A percentile compares a stretch with the other conserved stretches of the same genome.
Evolutionary conservation across 2,113 vertebrate genomes (phyloP).

Genomic region (Alosa alosa): DNA sequence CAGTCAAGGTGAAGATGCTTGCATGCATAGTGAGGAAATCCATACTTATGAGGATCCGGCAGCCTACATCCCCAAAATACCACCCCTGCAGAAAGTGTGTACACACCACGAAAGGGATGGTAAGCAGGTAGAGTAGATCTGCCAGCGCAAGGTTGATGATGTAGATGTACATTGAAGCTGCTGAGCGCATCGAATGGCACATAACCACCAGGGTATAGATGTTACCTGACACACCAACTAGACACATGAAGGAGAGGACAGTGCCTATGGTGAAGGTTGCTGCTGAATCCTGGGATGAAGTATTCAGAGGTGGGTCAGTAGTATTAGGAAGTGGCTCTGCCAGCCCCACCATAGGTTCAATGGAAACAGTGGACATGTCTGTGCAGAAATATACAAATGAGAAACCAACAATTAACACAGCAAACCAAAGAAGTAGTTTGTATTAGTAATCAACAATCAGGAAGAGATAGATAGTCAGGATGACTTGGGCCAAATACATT

Average conservation of each 20-base stretch:
- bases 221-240: constrained; percentile 82
- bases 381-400: not conserved
- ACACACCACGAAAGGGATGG: constrained; percentile 88
- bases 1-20: constrained; percentile 88
- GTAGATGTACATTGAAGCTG: constrained; percentile 91
- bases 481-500: not conserved
- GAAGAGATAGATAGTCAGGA: not conserved
- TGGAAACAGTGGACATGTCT: constrained; percentile 69
- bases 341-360: constrained; percentile 61
- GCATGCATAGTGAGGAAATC: constrained; percentile 93
- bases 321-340: constrained; percentile 64
- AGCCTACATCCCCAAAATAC: constrained; percentile 85
- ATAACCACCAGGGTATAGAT: constrained; percentile 89
- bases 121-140: constrained; percentile 86
- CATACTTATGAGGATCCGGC: constrained; percentile 83
- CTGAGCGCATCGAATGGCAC: constrained; percentile 83
- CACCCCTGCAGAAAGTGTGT: constrained; percentile 87
- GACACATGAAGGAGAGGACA: constrained; percentile 85
- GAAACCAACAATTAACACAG: not conserved
- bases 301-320: constrained; percentile 35
- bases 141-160: constrained; percentile 88
- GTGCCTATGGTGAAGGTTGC: constrained; percentile 81
- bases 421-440: not conserved
- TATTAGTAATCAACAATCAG: not conserved
- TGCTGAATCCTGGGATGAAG: constrained; percentile 73